Base-by-base conservation (phyloP, 2,888 invertebrate species). In the Geophilus truncorum region DNA sequence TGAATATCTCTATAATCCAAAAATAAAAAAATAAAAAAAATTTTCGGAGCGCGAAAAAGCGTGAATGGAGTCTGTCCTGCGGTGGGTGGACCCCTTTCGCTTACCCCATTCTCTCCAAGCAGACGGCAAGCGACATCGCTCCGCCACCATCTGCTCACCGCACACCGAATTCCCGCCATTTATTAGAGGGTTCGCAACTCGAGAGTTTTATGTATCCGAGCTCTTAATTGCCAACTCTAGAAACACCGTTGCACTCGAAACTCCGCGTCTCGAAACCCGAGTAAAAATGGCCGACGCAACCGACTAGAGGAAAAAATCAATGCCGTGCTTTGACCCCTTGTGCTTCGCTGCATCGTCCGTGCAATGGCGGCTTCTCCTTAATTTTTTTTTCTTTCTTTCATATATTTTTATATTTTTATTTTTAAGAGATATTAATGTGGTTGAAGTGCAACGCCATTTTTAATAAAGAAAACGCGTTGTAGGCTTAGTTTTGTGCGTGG, bases 71-170 rank as follows among this genome's bases (percentile, higher is more conserved):
- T 21, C 21, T 23, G 2, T 62, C 57, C 23, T 62, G 4, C 18
- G 57, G 57, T 62, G 57, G 57, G 57, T 62, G 57, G 57, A 62
- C 57, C 57, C 57, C 15, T 62, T 62, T 62, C 57, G 21, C 57
- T 62, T 62, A 62, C 57, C 57, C 57, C 57, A 62, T 62, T 62
- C 57, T 62, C 57, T 62, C 57, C 57, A 62, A 62, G 18, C 57
- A 62, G 57, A 62, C 57, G 57, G 57, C 15, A 40, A n/a, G 40
- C 57, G 57, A 62, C 57, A 62, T 23, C 18, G 23, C 57, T 62
- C 21, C 57, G 23, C 57, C 23, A 62, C 57, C 57, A 62, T 62
- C 57, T 62, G 57, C 57, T 62, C 57, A 23, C 57, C 57, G 21
- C 23, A 10, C 57, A 6, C 23, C 23, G 23, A 21, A 62, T 62